Evolutionary conservation across 2,888 invertebrate species (phyloP), one percentile per base, ranked within the genome.

Genomic region (Meganola albula): DNA sequence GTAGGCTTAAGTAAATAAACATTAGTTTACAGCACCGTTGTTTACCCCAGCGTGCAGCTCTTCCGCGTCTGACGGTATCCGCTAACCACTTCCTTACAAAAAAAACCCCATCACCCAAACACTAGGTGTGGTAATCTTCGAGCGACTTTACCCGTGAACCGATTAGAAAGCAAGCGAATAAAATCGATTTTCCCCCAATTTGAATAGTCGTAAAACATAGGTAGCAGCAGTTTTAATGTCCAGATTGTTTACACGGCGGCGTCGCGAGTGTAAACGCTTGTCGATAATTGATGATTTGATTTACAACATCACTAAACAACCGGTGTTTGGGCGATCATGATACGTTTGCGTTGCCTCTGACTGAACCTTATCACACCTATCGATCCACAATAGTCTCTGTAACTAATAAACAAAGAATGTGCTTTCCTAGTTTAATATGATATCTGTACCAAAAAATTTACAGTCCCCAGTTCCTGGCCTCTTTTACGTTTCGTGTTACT

Each of bases 221-320:
- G 76, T 76, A 78, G 80, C 74, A 67, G 40, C 41, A 64, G 75
- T 76, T 83, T 84, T 82, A 80, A 77, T 74, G 80, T 75, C 62
- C 67, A 67, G 50, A 77, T 78, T 84, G 85, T 84, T 85, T 85
- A 85, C 84, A 77, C 59, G 76, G 83, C 78, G 85, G 84, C 83
- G 78, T 83, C 75, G 72, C 78, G 72, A 77, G 82, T 74, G 80
- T 85, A 84, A 84, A 85, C 85, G 76, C 68, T 77, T 76, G 78
- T 78, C 82, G 78, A 82, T 84, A 85, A 84, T 85, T 84, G 85
- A 84, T 80, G 83, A 84, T 80, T 83, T 85, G 85, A 85, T 85
- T 84, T 84, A 84, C 80, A 80, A 70, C 83, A 75, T 76, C 74
- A 80, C 83, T 77, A 84, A 84, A 85, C 83, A 80, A 77, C 77